Evolutionary conservation across 2,113 vertebrate species (phyloP).

Genomic region (Caranx melampygus): DNA sequence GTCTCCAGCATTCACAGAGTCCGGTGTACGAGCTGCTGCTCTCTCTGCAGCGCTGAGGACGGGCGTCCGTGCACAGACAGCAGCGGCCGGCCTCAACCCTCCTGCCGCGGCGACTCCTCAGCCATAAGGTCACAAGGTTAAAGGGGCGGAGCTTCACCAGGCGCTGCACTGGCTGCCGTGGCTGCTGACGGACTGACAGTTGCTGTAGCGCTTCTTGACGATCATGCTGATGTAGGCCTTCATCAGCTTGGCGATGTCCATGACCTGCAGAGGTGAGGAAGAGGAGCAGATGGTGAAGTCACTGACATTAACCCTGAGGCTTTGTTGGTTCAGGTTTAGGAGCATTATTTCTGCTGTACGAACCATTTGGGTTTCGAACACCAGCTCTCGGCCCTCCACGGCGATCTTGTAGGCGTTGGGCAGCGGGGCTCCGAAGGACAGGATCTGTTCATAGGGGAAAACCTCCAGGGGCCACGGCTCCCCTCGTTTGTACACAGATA

Average conservation of each 20-base stretch:
- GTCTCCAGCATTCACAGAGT: constrained; percentile 46
- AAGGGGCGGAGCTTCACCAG: constrained; percentile 82
- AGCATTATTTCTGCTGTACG: background rate
- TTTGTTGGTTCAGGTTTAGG: background rate
- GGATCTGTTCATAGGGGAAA: constrained; percentile 95
- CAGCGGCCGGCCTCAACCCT: background rate
- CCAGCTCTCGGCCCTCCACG: constrained; percentile 92
- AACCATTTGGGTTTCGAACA: constrained; percentile 94
- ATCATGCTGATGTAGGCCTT: constrained; percentile 99
- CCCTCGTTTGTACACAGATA: constrained; percentile 96
- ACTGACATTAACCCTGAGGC: no score
- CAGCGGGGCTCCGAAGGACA: constrained; percentile 94
- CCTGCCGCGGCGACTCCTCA: background rate
- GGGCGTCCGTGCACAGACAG: background rate
- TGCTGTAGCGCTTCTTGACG: constrained; percentile 97
- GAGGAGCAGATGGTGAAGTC: background rate
- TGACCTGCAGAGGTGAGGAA: constrained; percentile 85
- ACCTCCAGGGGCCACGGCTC: constrained; percentile 92
- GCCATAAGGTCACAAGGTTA: background rate
- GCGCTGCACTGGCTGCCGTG: constrained; percentile 89
- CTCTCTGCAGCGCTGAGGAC: background rate
- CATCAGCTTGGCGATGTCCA: constrained; percentile 98
- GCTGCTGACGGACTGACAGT: constrained; percentile 91
- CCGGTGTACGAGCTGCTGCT: background rate
- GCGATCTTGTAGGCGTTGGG: constrained; percentile 94